Evolutionary conservation across 1,140 invertebrate species (phyloP).

Genomic region (Phymorhynchus buccinoides): DNA sequence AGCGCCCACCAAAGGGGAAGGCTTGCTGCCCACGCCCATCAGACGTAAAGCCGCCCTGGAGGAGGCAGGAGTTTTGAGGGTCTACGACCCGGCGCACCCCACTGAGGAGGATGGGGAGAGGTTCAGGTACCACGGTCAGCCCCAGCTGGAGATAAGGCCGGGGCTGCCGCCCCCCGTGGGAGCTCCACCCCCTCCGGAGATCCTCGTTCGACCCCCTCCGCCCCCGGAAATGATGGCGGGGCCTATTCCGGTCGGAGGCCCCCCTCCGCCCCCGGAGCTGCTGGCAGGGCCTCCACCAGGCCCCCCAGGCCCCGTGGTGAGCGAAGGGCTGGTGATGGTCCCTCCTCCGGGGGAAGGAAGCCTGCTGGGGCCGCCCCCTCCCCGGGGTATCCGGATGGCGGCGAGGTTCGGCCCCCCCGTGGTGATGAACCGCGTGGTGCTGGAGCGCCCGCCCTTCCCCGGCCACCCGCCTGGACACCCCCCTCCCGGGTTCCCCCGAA

Average conservation of each 20-base stretch:
- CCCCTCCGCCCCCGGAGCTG: constrained; percentile 18
- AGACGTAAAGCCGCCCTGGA: constrained; percentile 30
- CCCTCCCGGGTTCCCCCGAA: too few relatives aligned
- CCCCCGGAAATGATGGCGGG: neutral
- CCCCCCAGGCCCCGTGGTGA: neutral
- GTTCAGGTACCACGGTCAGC: neutral
- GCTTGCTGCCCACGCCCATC: constrained; percentile 31
- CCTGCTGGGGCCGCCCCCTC: constrained; percentile 26
- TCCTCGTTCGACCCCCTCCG: neutral
- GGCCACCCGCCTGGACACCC: constrained; percentile 40
- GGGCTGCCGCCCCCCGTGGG: neutral
- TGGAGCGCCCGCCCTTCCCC: constrained; percentile 29
- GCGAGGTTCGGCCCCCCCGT: constrained; percentile 30
- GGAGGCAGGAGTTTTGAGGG: neutral
- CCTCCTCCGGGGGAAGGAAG: constrained; percentile 24
- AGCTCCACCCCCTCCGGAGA: neutral
- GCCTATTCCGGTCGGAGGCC: neutral
- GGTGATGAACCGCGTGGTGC: constrained; percentile 40
- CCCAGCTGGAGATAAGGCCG: neutral
- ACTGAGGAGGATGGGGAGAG: constrained; percentile 49
- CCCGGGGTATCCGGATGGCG: constrained; percentile 38
- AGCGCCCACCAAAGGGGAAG: constrained; percentile 23
- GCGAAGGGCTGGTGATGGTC: neutral
- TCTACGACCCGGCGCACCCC: constrained; percentile 55
- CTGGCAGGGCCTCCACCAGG: neutral